phyloP scores from a whole-genome alignment of 2,113 vertebrate genomes.

The Melanerpes aurifrons region DNA sequence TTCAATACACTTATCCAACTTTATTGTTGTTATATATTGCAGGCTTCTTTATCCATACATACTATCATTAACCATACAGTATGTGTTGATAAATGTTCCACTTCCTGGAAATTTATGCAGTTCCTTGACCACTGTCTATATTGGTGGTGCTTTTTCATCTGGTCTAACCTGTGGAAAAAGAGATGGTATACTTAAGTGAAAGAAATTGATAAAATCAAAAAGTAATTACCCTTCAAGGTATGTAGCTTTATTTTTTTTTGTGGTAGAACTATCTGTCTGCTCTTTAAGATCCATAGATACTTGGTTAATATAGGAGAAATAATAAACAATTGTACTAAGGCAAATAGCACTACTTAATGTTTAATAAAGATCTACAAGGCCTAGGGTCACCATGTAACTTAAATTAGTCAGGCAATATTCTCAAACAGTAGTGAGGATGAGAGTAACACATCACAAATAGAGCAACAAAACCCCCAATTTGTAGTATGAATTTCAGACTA shows the following conservation, averaged over 20 bases:
- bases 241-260: not conserved
- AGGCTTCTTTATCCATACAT: constrained; percentile 57
- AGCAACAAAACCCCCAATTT: not conserved
- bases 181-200: constrained; percentile 16
- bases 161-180: constrained; percentile 56
- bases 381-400: not conserved
- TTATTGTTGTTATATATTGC: constrained; percentile 85
- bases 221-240: not conserved
- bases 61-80: constrained; percentile 73
- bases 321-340: constrained; percentile 38
- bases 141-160: constrained; percentile 42
- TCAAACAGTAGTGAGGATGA: not conserved
- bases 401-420: not conserved
- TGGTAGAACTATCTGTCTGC: constrained; percentile 16
- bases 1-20: constrained; percentile 68
- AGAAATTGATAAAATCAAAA: constrained; percentile 23
- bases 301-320: constrained; percentile 35
- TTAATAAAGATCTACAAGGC: constrained; percentile 8
- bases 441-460: not conserved
- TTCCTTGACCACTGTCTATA: constrained; percentile 27
- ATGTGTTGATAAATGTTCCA: constrained; percentile 70
- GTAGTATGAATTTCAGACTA: not conserved
- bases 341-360: constrained; percentile 5
- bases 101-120: constrained; percentile 18
- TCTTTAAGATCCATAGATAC: constrained; percentile 5